Evolutionary conservation across 2,113 vertebrate genomes (phyloP).

Genomic region (Sporophila hypoxantha): DNA sequence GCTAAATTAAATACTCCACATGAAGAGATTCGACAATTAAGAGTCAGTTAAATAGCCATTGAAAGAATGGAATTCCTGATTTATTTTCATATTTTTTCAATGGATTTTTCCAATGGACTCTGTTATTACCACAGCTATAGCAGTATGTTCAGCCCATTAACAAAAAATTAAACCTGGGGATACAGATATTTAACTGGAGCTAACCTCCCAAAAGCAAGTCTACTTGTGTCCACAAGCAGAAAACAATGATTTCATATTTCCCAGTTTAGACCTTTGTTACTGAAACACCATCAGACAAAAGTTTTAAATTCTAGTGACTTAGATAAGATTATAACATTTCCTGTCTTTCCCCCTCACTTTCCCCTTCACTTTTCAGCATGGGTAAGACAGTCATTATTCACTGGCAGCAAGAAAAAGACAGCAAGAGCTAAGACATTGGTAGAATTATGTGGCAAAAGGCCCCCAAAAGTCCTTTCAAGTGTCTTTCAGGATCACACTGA

Average conservation of each 20-base stretch:
- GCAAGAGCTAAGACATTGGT: not conserved
- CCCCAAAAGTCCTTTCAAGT: not conserved
- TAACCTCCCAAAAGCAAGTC: not conserved
- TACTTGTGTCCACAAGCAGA: not conserved
- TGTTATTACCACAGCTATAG: not conserved
- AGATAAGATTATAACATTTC: not conserved
- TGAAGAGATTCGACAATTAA: not conserved
- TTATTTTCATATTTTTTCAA: not conserved
- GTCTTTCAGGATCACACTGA: not conserved
- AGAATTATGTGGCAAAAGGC: not conserved
- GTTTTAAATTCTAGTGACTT: not conserved
- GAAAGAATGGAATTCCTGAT: not conserved
- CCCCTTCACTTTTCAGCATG: not conserved
- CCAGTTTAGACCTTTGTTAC: not conserved
- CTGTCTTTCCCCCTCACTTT: not conserved
- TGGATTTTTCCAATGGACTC: not conserved
- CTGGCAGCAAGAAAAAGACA: not conserved
- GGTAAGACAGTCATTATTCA: not conserved
- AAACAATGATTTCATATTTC: not conserved
- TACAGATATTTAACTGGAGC: not conserved
- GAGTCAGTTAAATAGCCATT: not conserved
- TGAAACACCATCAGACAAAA: not conserved
- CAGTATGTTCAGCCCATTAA: not conserved
- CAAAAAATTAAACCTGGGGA: not conserved
- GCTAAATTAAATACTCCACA: not conserved